Evolutionary conservation across 2,888 invertebrate species (phyloP).

Genomic region (Timema podura): DNA sequence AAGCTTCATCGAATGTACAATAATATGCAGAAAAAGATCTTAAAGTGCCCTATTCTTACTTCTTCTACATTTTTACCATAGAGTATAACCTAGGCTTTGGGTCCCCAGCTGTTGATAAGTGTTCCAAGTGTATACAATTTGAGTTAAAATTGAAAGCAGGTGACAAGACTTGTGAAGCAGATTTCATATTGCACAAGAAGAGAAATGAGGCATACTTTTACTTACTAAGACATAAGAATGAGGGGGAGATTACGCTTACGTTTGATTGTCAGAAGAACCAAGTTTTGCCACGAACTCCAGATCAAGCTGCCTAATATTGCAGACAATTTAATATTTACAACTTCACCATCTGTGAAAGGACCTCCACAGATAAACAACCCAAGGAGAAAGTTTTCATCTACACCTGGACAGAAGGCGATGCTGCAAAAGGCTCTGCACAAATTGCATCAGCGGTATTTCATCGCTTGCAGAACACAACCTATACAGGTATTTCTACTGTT

Average conservation of each 20-base stretch:
- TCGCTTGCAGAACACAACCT: conserved; percentile 8
- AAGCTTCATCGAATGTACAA: neutral
- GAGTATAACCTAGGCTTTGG: conserved; percentile 1
- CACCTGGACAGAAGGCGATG: conserved; percentile 38
- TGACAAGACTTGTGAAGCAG: neutral
- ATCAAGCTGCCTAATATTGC: conserved; percentile 40
- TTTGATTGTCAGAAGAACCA: conserved; percentile 19
- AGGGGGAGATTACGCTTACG: conserved; percentile 4
- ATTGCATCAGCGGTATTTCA: conserved; percentile 21
- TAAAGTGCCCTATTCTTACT: neutral
- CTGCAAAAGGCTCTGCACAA: conserved; percentile 38
- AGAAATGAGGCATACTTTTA: conserved; percentile 6
- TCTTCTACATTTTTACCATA: neutral
- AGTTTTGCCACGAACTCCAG: conserved; percentile 30
- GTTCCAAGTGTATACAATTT: neutral
- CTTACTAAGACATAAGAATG: neutral
- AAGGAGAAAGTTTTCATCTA: conserved; percentile 36
- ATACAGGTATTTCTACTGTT: conserved; percentile 14
- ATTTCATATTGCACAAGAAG: neutral
- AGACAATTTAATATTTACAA: conserved; percentile 41
- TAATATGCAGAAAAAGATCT: neutral
- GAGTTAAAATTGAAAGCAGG: conserved; percentile 3
- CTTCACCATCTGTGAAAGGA: conserved; percentile 39
- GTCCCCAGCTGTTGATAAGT: neutral
- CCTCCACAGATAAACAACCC: conserved; percentile 33